A percentile compares a stretch with the other conserved stretches of the same genome.
These are phyloP conservation scores for Otolemur crassicaudatus DNA, from an alignment of 2,797 vertebrate genomes.

Conservation along the genomic window DNA sequence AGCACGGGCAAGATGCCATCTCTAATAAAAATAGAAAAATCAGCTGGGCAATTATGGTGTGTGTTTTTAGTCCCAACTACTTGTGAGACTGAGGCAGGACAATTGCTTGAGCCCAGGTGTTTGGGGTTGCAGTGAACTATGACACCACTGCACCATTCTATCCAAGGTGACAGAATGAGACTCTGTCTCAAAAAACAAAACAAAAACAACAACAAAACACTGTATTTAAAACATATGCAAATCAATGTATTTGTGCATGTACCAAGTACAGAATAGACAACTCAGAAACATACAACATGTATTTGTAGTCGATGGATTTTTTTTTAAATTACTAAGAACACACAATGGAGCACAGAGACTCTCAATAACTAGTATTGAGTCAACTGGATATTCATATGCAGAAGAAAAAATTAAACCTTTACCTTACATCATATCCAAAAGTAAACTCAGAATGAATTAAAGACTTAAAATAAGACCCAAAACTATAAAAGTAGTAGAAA, in stretches of 20 bases:
- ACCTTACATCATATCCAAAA: background rate
- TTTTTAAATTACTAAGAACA: background rate
- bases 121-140: too few relatives aligned
- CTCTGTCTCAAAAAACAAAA: too few relatives aligned
- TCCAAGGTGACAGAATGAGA: too few relatives aligned
- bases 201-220: too few relatives aligned
- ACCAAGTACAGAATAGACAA: background rate
- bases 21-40: too few relatives aligned
- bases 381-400: background rate
- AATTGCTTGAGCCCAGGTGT: too few relatives aligned
- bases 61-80: too few relatives aligned
- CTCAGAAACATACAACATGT: background rate
- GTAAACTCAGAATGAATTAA: background rate
- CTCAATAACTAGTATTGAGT: background rate
- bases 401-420: background rate
- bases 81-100: too few relatives aligned
- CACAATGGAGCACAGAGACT: background rate
- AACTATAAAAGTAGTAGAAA: background rate
- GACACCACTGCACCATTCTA: too few relatives aligned
- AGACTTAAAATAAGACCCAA: background rate
- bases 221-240: too few relatives aligned
- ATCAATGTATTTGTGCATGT: background rate
- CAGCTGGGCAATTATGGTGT: too few relatives aligned
- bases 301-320: background rate
- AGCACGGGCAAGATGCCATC: too few relatives aligned